phyloP scores from a whole-genome alignment of 2,888 invertebrate species.

The Athalia cordata region DNA sequence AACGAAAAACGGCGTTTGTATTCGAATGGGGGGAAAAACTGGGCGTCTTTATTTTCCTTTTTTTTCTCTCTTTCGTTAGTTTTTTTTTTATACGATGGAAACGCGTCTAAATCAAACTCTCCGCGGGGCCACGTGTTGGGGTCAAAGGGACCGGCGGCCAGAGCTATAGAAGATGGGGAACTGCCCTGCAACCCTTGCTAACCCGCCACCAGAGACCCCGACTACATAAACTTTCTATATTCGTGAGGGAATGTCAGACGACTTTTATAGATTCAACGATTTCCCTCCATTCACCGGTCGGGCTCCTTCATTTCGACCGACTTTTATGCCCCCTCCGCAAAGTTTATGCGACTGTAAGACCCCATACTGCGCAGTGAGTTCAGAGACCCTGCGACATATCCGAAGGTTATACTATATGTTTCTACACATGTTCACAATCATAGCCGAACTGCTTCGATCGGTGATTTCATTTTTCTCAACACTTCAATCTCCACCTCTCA shows the following conservation, averaged over 20 bases:
- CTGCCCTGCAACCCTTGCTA: slow-evolving; percentile 23
- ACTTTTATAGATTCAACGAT: slow-evolving; percentile 44
- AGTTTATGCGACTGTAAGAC: slow-evolving; percentile 18
- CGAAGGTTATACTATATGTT: background rate
- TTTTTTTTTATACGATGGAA: background rate
- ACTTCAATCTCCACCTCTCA: no score
- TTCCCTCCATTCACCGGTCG: slow-evolving; percentile 14
- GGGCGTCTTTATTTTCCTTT: no score
- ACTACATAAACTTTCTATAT: slow-evolving; percentile 3
- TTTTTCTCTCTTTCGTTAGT: background rate
- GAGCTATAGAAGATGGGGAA: background rate
- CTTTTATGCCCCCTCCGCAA: slow-evolving; percentile 17
- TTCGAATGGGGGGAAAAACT: no score
- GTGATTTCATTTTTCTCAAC: no score
- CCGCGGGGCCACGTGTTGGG: background rate
- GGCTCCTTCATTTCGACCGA: slow-evolving; percentile 33
- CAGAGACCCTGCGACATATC: no score
- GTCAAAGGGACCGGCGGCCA: background rate
- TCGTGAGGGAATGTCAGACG: slow-evolving; percentile 14
- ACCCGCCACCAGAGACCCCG: slow-evolving; percentile 14
- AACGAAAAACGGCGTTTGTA: no score
- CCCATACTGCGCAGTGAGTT: background rate
- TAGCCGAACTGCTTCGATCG: no score
- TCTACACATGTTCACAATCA: no score
- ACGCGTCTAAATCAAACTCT: slow-evolving; percentile 38